phyloP scores from a whole-genome alignment of 2,797 vertebrate species.

The Periophthalmus magnuspinnatus region DNA sequence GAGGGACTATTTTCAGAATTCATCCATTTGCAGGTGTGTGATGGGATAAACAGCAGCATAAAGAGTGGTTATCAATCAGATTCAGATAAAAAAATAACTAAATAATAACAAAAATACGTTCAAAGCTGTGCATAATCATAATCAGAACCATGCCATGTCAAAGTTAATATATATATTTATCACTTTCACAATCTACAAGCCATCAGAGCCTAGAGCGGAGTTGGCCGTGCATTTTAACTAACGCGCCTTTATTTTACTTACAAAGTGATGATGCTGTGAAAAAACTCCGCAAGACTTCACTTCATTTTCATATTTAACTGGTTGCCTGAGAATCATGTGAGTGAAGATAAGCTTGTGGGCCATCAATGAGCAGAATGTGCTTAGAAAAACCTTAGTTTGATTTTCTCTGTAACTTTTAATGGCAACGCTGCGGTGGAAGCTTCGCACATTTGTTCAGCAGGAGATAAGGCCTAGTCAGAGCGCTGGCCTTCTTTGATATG shows the following conservation, averaged over 20 bases:
- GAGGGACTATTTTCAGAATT: no score
- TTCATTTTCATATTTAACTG: constrained; percentile 30
- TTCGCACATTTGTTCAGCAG: constrained; percentile 42
- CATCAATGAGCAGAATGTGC: constrained; percentile 13
- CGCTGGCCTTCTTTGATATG: constrained; percentile 64
- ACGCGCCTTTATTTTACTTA: neutral
- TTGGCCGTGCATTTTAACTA: constrained; percentile 30
- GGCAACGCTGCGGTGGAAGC: constrained; percentile 28
- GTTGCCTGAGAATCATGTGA: constrained; percentile 19
- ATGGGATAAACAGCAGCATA: no score
- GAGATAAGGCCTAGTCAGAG: constrained; percentile 60
- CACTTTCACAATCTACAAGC: constrained; percentile 38
- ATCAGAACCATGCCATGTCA: neutral
- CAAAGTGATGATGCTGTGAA: constrained; percentile 45
- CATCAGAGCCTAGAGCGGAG: constrained; percentile 23
- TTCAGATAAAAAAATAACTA: no score
- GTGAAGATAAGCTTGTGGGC: constrained; percentile 30
- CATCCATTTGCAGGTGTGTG: no score
- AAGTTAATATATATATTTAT: neutral
- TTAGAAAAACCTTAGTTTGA: constrained; percentile 33
- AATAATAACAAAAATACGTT: no score
- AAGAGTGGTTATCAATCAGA: no score
- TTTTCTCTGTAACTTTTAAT: constrained; percentile 51
- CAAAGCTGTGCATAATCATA: neutral
- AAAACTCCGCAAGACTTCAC: constrained; percentile 13